A percentile compares a stretch with the other conserved stretches of the same genome.
These are phyloP conservation scores for Channa argus DNA, from an alignment of 2,113 vertebrate genomes.

Conservation along the genomic window DNA sequence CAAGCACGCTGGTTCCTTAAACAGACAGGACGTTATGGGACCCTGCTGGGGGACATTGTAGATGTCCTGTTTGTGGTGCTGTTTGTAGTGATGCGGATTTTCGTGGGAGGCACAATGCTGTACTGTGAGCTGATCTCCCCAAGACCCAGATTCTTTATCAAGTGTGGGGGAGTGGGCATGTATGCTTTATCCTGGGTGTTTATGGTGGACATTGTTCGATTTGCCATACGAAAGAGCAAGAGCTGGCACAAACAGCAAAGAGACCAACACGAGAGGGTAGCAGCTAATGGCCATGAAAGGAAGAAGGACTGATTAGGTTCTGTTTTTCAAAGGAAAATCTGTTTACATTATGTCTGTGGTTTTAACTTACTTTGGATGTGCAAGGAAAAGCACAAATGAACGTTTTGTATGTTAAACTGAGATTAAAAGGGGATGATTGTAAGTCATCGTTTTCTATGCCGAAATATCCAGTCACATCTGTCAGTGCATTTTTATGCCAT, in stretches of 20 bases:
- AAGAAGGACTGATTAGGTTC: conserved; percentile 71
- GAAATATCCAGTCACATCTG: not conserved
- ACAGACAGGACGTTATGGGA: conserved; percentile 87
- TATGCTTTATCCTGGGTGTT: conserved; percentile 94
- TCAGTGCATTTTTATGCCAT: conserved; percentile 21
- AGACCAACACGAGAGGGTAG: conserved; percentile 54
- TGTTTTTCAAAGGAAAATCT: not conserved
- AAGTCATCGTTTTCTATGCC: not conserved
- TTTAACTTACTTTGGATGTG: not conserved
- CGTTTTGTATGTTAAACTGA: conserved; percentile 17
- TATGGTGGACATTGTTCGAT: conserved; percentile 93
- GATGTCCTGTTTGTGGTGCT: conserved; percentile 92
- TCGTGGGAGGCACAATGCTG: conserved; percentile 92
- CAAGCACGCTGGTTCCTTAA: conserved; percentile 97
- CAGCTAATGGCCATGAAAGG: conserved; percentile 79
- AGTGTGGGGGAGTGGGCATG: conserved; percentile 92
- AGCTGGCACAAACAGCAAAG: conserved; percentile 85
- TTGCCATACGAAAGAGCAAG: conserved; percentile 87
- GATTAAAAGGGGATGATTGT: conserved; percentile 20
- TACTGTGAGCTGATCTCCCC: conserved; percentile 94
- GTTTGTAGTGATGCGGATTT: conserved; percentile 91
- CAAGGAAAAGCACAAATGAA: conserved; percentile 8
- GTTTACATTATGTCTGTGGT: conserved; percentile 4
- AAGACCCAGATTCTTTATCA: conserved; percentile 92
- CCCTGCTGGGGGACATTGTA: conserved; percentile 86